These are phyloP conservation scores for Agrochola circellaris DNA, from an alignment of 2,888 invertebrate species.

Conservation along the genomic window DNA sequence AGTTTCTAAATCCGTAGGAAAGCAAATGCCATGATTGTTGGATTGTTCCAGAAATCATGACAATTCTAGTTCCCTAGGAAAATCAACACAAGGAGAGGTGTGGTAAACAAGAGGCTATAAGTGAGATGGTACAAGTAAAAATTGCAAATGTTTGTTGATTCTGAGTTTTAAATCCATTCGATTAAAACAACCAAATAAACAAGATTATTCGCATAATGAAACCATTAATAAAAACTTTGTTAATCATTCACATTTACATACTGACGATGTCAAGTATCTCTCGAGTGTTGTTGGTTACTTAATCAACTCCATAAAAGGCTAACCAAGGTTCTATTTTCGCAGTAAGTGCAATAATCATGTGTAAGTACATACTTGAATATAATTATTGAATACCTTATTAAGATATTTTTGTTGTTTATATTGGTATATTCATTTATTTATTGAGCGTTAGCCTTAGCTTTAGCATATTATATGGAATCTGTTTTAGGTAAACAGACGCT, in stretches of 20 bases:
- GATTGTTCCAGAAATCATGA: neutral
- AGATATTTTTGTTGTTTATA: constrained; percentile 9
- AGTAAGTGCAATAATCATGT: constrained; percentile 3
- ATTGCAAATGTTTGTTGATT: neutral
- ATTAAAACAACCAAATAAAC: neutral
- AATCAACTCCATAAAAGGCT: constrained; percentile 37
- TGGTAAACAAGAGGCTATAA: neutral
- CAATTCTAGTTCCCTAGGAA: neutral
- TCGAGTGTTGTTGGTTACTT: constrained; percentile 17
- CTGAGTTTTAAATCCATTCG: neutral
- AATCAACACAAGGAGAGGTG: neutral
- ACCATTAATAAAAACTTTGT: constrained; percentile 42
- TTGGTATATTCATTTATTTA: neutral
- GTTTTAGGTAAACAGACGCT: neutral
- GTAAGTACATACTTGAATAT: constrained; percentile 10
- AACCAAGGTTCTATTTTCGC: constrained; percentile 29
- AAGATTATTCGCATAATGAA: constrained; percentile 14
- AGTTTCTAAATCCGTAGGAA: too few relatives aligned
- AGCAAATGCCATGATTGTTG: neutral
- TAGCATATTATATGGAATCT: neutral
- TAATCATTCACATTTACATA: constrained; percentile 46
- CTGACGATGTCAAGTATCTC: constrained; percentile 25
- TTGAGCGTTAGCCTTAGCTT: neutral
- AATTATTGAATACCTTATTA: neutral
- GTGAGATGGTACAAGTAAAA: neutral